phyloP scores from a whole-genome alignment of 2,888 invertebrate species.

The Hyalella azteca region DNA sequence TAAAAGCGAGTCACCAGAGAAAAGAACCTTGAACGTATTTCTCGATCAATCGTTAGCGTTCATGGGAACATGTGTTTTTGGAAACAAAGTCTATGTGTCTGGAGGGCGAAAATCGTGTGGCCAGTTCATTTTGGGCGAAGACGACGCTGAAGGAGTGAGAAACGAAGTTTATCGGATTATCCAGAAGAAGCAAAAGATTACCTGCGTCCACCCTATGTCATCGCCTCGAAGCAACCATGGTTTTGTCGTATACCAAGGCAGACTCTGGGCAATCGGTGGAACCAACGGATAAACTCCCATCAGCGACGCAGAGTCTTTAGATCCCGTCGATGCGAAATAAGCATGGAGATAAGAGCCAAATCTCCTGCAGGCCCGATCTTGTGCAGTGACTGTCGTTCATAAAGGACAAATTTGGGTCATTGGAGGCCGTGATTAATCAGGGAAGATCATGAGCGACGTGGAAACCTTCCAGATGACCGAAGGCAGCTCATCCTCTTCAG shows the following conservation, averaged over 20 bases:
- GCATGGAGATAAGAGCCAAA: background rate
- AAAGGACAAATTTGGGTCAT: slow-evolving; percentile 37
- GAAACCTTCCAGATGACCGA: slow-evolving; percentile 3
- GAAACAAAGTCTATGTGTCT: slow-evolving; percentile 38
- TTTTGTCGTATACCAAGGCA: slow-evolving; percentile 34
- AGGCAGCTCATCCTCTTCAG: background rate
- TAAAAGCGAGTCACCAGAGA: slow-evolving; percentile 7
- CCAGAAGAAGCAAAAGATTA: background rate
- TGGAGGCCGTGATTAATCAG: slow-evolving; percentile 33
- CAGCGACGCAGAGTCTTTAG: slow-evolving; percentile 22
- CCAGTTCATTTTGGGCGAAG: slow-evolving; percentile 37
- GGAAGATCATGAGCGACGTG: slow-evolving; percentile 26
- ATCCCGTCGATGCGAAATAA: background rate
- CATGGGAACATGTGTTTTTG: slow-evolving; percentile 35
- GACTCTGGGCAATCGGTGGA: slow-evolving; percentile 40
- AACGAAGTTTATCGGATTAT: slow-evolving; percentile 6
- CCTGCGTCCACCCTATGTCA: background rate
- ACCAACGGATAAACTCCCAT: slow-evolving; percentile 37
- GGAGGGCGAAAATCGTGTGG: slow-evolving; percentile 40
- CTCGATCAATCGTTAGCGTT: slow-evolving; percentile 14
- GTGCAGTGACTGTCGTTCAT: slow-evolving; percentile 32
- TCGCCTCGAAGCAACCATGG: slow-evolving; percentile 34
- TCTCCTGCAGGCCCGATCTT: slow-evolving; percentile 8
- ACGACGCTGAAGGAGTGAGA: slow-evolving; percentile 17
- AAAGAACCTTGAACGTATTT: background rate